Conservation (phyloP, 2,797 vertebrate species). For the Euphonia xanthogaster region DNA sequence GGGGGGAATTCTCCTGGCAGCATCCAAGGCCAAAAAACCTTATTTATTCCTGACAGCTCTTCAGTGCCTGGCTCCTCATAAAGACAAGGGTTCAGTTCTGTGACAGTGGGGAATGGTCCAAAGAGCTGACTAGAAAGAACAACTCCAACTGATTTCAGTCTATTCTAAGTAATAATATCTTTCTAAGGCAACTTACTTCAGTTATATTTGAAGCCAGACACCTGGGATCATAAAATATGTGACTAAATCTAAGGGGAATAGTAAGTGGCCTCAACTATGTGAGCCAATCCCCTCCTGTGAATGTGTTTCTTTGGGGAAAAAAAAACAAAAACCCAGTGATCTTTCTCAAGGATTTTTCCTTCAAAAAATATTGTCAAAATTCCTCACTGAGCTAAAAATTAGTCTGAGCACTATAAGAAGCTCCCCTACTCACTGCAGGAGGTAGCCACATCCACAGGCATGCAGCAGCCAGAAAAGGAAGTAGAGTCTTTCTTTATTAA, state of each 20-base stretch:
- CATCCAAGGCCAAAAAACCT: background rate
- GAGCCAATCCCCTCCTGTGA: background rate
- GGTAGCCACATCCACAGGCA: background rate
- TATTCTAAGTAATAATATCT: background rate
- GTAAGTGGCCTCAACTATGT: background rate
- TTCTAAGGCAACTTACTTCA: background rate
- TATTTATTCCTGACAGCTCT: background rate
- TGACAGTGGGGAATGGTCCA: accelerated
- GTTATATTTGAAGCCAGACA: background rate
- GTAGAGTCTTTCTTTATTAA: background rate
- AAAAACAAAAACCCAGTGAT: background rate
- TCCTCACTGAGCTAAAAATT: background rate
- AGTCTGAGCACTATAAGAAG: background rate
- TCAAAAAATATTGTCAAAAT: background rate
- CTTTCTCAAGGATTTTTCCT: background rate
- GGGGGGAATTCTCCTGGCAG: background rate
- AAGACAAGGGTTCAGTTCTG: background rate
- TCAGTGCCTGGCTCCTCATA: background rate
- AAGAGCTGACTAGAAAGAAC: background rate
- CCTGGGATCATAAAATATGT: background rate
- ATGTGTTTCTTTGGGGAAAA: background rate
- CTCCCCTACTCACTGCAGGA: background rate
- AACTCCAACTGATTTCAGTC: background rate
- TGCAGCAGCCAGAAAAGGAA: background rate
- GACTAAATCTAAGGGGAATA: background rate